Evolutionary conservation across 2,888 invertebrate species (phyloP).

Genomic region (Eretmocerus hayati): DNA sequence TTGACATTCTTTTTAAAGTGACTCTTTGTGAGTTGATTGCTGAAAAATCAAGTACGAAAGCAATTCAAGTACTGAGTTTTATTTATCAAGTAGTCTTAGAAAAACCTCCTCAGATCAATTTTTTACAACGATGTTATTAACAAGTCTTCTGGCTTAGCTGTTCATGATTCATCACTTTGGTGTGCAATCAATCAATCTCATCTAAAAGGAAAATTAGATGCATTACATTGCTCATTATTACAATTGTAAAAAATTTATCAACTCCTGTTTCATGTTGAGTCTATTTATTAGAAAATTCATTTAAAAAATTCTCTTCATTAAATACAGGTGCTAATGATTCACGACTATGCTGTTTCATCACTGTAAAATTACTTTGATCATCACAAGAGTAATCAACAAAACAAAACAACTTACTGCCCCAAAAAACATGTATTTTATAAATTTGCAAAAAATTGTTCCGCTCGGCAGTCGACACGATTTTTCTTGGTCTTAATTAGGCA

Average conservation of each 20-base stretch:
- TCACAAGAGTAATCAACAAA: conserved; percentile 17
- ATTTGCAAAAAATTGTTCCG: conserved; percentile 34
- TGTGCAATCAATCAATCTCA: conserved; percentile 1
- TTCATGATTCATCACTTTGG: conserved; percentile 11
- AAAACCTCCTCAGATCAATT: conserved; percentile 3
- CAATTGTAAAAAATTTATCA: no score
- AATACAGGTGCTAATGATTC: conserved; percentile 22
- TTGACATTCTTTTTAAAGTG: no score
- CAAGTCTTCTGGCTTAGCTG: conserved; percentile 17
- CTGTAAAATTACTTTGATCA: conserved; percentile 18
- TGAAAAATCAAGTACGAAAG: no score
- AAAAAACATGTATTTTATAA: conserved; percentile 14
- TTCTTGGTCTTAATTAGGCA: conserved; percentile 28
- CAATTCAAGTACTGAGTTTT: no score
- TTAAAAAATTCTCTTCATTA: conserved; percentile 18
- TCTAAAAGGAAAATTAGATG: conserved; percentile 8
- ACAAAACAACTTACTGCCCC: conserved; percentile 15
- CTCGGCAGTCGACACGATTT: conserved; percentile 29
- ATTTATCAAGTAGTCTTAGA: no score
- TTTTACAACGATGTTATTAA: conserved; percentile 8
- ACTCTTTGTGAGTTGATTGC: no score
- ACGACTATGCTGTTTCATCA: conserved; percentile 11
- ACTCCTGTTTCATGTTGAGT: conserved; percentile 18
- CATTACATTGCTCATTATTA: conserved; percentile 9
- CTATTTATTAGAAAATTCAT: conserved; percentile 22